phyloP scores from a whole-genome alignment of 1,140 invertebrate species.

The Leptinotarsa undecemlineata region DNA sequence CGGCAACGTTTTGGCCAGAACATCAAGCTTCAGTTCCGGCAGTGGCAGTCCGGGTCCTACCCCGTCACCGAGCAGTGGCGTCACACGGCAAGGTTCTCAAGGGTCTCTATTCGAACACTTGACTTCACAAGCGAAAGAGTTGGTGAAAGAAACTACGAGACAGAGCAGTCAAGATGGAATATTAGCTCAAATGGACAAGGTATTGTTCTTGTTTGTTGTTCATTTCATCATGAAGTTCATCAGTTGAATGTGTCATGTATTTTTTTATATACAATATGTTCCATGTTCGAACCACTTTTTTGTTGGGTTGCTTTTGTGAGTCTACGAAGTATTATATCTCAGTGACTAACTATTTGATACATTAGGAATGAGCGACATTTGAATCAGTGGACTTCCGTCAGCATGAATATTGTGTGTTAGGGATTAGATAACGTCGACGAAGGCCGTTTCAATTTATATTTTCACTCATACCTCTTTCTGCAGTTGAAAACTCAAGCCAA shows the following conservation, averaged over 20 bases:
- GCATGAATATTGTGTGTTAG: too few relatives aligned
- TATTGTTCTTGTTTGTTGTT: conserved; percentile 49
- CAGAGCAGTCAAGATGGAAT: conserved; percentile 88
- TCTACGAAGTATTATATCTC: too few relatives aligned
- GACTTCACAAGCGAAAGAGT: conserved; percentile 81
- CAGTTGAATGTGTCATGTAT: background rate
- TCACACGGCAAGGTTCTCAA: conserved; percentile 75
- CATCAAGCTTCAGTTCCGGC: conserved; percentile 64
- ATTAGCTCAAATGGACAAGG: conserved; percentile 89
- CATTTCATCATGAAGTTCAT: background rate
- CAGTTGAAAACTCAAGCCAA: conserved; percentile 68
- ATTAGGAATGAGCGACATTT: too few relatives aligned
- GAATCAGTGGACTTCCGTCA: too few relatives aligned
- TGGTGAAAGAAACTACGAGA: conserved; percentile 81
- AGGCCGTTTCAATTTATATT: too few relatives aligned
- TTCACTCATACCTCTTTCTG: background rate
- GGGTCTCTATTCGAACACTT: conserved; percentile 84
- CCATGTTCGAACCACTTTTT: too few relatives aligned
- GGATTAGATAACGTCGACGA: too few relatives aligned
- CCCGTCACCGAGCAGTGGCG: conserved; percentile 55
- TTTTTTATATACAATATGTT: too few relatives aligned
- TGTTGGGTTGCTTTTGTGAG: too few relatives aligned
- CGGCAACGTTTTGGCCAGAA: conserved; percentile 66
- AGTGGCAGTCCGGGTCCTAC: conserved; percentile 52
- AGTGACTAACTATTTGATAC: too few relatives aligned